phyloP scores from a whole-genome alignment of 2,888 invertebrate genomes.

The Cosmorhoe ocellata region DNA sequence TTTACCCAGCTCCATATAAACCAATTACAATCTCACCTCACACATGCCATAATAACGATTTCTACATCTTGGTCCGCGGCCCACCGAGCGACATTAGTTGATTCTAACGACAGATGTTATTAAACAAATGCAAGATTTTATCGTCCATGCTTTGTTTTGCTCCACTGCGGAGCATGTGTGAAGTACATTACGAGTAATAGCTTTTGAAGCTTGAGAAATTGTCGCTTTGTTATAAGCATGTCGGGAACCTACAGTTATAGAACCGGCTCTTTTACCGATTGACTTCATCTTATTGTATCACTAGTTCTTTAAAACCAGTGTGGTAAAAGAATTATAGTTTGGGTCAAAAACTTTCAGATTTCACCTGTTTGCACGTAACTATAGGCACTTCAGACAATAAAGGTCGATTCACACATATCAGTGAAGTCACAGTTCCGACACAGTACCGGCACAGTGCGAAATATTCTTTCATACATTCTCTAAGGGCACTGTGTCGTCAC shows the following conservation, averaged over 20 bases:
- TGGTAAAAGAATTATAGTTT: background rate
- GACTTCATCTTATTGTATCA: too few species aligned
- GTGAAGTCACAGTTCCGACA: too few species aligned
- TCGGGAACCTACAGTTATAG: constrained; percentile 14
- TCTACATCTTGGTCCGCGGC: constrained; percentile 33
- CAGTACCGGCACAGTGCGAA: too few species aligned
- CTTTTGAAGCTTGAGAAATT: constrained; percentile 39
- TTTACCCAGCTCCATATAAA: constrained; percentile 33
- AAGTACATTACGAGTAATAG: constrained; percentile 55
- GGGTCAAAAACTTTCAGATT: too few species aligned
- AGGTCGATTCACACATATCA: too few species aligned
- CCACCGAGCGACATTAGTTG: constrained; percentile 63
- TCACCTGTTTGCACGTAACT: too few species aligned
- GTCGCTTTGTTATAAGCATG: constrained; percentile 35
- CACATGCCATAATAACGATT: constrained; percentile 27
- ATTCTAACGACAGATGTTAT: constrained; percentile 75
- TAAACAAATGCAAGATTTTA: constrained; percentile 78
- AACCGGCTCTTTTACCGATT: background rate
- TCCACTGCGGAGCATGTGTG: constrained; percentile 54
- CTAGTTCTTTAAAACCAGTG: too few species aligned
- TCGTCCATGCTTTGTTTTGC: constrained; percentile 66
- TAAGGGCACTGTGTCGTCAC: too few species aligned
- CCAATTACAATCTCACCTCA: constrained; percentile 27
- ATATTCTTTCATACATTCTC: too few species aligned
- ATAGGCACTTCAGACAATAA: too few species aligned